These are phyloP conservation scores for Excalfactoria chinensis DNA, from an alignment of 2,113 vertebrate genomes.

Conservation along the genomic window DNA sequence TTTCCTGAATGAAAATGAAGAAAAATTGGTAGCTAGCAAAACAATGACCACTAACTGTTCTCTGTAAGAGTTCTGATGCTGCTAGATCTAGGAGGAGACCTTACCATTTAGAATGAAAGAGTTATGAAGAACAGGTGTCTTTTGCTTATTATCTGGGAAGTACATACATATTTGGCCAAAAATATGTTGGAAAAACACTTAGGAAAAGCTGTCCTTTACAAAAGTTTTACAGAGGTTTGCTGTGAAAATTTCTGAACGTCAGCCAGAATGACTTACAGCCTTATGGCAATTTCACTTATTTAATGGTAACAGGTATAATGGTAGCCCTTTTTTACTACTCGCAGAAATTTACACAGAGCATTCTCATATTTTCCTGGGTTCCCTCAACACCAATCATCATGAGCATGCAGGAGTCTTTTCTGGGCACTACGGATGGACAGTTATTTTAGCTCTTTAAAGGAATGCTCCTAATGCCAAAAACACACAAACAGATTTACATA, in stretches of 20 bases:
- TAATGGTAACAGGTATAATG: neutral
- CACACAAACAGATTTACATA: neutral
- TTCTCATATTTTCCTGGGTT: neutral
- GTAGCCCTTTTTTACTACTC: neutral
- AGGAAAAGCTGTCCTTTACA: slow-evolving; percentile 4
- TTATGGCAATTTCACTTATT: neutral
- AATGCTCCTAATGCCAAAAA: neutral
- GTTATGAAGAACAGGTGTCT: neutral
- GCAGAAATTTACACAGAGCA: neutral
- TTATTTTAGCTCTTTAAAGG: neutral
- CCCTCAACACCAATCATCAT: neutral
- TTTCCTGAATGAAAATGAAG: neutral
- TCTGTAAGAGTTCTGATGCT: neutral
- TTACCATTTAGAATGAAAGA: neutral
- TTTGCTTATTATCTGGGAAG: neutral
- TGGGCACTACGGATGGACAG: neutral
- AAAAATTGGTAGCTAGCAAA: neutral
- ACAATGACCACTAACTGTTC: neutral
- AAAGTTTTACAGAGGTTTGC: neutral
- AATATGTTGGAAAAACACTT: too few relatives aligned
- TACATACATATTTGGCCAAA: neutral
- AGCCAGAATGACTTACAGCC: neutral
- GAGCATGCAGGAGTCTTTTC: neutral
- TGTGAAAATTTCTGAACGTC: neutral
- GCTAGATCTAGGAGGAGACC: neutral